Evolutionary conservation across 2,888 invertebrate species (phyloP), one percentile per base, ranked within the genome.

Genomic region (Petrolisthes manimaculis): DNA sequence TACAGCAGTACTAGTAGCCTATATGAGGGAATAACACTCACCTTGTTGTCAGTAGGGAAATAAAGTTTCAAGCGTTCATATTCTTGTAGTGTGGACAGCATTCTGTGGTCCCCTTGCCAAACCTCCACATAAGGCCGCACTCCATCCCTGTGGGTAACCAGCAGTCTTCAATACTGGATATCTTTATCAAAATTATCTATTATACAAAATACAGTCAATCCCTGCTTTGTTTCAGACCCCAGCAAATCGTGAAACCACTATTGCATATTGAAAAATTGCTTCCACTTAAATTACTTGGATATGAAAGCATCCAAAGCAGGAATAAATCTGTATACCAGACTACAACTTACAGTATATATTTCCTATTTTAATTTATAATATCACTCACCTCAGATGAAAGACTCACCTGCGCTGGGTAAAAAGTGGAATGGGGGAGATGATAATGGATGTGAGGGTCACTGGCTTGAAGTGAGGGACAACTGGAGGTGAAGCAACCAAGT

Each of bases 61-160:
- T 95, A 96, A 77, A 95, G 93, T 94, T 96, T 95, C 95, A 99
- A 96, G 92, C 96, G 95, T 92, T 98, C 98, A 93, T 98, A 98
- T 90, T 98, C 97, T 92, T 96, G 96, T 89, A 96, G 94, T 0
- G 98, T 98, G 0, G 96, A 96, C 91, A 96, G 94, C 74, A 97
- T 94, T 92, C 97, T 94, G 85, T 97, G 95, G 91, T 97, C 97
- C 92, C 97, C 97, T 92, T 96, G 96, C 93, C 96, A 98, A 53
- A 99, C 95, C 93, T 99, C 98, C 86, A 97, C 95, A 93, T 96
- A 98, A 6, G 98, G 97, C 89, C 98, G 95, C 93, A 98, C 98
- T 0, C 99, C 99, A 93, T 98, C 98, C 91, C 97, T 96, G 91
- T 37, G 90, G 93, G 82, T 24, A 56, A 75, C 9, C 18, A 71